These are phyloP conservation scores for Pelmatolapia mariae DNA, from an alignment of 2,113 vertebrate genomes.

Conservation along the genomic window DNA sequence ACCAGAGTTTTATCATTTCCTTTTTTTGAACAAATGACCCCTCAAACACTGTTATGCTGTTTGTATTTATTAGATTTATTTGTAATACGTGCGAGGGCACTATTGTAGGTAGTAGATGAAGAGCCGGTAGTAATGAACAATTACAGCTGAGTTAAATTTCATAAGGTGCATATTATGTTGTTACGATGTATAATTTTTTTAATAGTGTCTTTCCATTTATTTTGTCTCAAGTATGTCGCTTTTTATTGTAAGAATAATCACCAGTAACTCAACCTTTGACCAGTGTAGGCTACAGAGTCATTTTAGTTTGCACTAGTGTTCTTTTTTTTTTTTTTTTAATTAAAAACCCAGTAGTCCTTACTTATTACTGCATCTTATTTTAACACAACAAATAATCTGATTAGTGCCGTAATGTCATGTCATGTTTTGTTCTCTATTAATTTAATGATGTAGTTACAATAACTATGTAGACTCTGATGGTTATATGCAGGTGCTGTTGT, in stretches of 20 bases:
- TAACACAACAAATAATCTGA: constrained; percentile 2
- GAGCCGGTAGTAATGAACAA: not conserved
- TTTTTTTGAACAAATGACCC: not conserved
- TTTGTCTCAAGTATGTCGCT: not conserved
- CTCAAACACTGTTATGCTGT: constrained; percentile 32
- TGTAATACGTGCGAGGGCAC: not conserved
- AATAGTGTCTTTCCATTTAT: not conserved
- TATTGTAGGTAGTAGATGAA: not conserved
- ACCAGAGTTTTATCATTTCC: not conserved
- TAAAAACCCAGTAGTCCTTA: constrained; percentile 10
- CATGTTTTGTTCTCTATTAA: not conserved
- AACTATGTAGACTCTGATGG: not conserved
- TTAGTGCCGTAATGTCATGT: not conserved
- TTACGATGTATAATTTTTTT: not conserved
- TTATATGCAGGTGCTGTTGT: not conserved
- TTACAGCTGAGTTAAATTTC: not conserved
- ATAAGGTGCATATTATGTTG: not conserved
- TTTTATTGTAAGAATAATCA: not conserved
- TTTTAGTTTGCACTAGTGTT: not conserved
- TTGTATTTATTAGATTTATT: constrained; percentile 47
- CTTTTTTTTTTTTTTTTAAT: not conserved
- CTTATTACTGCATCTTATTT: not conserved
- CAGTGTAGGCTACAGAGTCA: not conserved
- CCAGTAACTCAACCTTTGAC: not conserved
- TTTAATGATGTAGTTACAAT: not conserved